Percentiles rank a stretch among this genome's conserved stretches.
phyloP scores from a whole-genome alignment of 1,140 invertebrate genomes.

The Aphidius gifuensis region DNA sequence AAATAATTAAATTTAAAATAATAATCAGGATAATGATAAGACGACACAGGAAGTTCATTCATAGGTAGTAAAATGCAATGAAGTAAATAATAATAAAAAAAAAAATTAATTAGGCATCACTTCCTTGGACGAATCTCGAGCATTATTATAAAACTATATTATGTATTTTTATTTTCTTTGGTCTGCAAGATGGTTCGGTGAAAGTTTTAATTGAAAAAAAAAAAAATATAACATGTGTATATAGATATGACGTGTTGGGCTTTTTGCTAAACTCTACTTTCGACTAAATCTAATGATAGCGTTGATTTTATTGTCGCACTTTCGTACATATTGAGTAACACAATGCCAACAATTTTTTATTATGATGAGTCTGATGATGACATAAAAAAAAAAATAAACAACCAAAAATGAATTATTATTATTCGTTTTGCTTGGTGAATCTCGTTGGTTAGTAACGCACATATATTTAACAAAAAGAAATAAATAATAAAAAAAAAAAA shows the following conservation, averaged over 20 bases:
- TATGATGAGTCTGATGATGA: too few species aligned
- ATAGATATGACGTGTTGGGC: constrained; percentile 27
- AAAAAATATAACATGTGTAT: neutral
- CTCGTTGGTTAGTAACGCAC: neutral
- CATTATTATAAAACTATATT: constrained; percentile 25
- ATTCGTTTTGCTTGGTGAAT: too few species aligned
- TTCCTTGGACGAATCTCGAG: constrained; percentile 18
- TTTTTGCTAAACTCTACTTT: constrained; percentile 26
- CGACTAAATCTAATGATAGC: constrained; percentile 29
- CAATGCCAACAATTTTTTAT: constrained; percentile 12
- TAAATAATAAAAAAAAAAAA: too few species aligned
- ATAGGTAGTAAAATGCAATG: neutral
- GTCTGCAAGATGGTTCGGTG: constrained; percentile 20
- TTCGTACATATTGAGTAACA: constrained; percentile 29
- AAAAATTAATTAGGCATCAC: constrained; percentile 1
- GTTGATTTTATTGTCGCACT: constrained; percentile 22
- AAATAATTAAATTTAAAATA: too few species aligned
- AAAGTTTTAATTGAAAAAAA: constrained; percentile 29
- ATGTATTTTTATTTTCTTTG: constrained; percentile 18
- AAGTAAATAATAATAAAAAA: neutral
- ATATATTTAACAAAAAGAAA: constrained; percentile 17
- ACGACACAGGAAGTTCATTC: constrained; percentile 8
- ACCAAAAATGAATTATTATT: too few species aligned
- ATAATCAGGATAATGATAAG: too few species aligned
- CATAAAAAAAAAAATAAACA: neutral